Conservation (phyloP, 2,113 vertebrate genomes). For the Salvelinus namaycush region DNA sequence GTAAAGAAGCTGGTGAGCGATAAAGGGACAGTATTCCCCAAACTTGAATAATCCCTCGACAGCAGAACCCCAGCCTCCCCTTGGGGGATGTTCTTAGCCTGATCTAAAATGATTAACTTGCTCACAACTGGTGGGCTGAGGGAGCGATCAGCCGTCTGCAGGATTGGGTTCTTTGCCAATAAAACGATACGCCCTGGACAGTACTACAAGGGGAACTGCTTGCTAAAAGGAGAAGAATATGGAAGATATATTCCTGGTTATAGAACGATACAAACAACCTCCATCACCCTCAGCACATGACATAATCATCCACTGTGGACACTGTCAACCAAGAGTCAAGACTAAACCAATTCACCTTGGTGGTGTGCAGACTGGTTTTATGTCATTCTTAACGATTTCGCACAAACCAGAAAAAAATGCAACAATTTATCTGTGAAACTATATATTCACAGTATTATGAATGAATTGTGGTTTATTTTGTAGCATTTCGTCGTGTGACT, state of each 20-base stretch:
- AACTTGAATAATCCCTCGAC: constrained; percentile 65
- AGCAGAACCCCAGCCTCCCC: constrained; percentile 44
- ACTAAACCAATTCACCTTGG: too few species aligned
- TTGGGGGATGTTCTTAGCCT: constrained; percentile 49
- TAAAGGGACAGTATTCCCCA: constrained; percentile 67
- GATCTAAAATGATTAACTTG: constrained; percentile 24
- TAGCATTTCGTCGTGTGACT: too few species aligned
- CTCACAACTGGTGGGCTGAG: constrained; percentile 17
- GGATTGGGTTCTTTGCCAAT: neutral
- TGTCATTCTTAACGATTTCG: too few species aligned
- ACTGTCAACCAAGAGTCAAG: too few species aligned
- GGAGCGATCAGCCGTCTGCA: neutral
- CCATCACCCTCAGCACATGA: neutral
- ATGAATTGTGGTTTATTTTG: too few species aligned
- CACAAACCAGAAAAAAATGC: too few species aligned
- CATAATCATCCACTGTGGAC: neutral
- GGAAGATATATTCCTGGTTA: neutral
- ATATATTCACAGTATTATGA: too few species aligned
- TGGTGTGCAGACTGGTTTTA: too few species aligned
- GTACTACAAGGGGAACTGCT: neutral
- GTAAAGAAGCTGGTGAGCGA: constrained; percentile 54
- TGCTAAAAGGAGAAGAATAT: neutral
- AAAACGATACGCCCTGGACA: neutral
- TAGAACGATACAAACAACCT: neutral
- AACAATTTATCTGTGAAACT: too few species aligned